phyloP scores from a whole-genome alignment of 2,888 invertebrate species.

The Octodonta nipae region DNA sequence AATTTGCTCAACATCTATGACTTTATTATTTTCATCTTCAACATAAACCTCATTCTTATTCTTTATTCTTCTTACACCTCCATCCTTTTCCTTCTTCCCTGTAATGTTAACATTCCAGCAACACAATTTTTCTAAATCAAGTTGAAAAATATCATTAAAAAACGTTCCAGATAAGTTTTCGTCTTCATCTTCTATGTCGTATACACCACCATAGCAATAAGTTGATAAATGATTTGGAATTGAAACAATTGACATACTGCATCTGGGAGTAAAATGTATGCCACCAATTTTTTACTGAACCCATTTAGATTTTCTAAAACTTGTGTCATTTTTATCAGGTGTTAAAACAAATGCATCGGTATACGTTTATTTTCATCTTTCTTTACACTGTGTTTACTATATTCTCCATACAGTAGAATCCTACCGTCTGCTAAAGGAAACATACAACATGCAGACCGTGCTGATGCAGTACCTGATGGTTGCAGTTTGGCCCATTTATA shows the following conservation, averaged over 20 bases:
- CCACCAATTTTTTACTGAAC: conserved; percentile 51
- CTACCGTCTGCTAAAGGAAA: conserved; percentile 48
- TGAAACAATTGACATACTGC: conserved; percentile 54
- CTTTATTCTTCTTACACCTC: too few relatives aligned
- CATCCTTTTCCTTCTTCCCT: conserved; percentile 35
- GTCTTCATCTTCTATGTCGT: conserved; percentile 72
- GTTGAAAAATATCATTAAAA: conserved; percentile 60
- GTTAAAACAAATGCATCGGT: conserved; percentile 55
- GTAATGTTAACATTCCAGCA: conserved; percentile 54
- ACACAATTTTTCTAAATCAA: conserved; percentile 60
- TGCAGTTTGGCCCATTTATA: conserved; percentile 66
- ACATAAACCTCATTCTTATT: conserved; percentile 27
- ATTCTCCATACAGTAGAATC: conserved; percentile 63
- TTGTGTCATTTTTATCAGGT: conserved; percentile 48
- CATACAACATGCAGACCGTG: conserved; percentile 70
- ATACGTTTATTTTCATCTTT: conserved; percentile 66
- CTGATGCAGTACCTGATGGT: conserved; percentile 51
- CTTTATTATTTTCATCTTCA: conserved; percentile 18
- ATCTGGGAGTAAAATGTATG: conserved; percentile 47
- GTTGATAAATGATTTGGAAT: conserved; percentile 48
- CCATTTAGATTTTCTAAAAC: conserved; percentile 60
- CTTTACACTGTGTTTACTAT: conserved; percentile 58
- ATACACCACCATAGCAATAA: conserved; percentile 78
- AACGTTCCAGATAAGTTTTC: conserved; percentile 59
- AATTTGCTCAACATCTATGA: conserved; percentile 28